phyloP scores from a whole-genome alignment of 2,113 vertebrate species.

The Ciconia stormi region DNA sequence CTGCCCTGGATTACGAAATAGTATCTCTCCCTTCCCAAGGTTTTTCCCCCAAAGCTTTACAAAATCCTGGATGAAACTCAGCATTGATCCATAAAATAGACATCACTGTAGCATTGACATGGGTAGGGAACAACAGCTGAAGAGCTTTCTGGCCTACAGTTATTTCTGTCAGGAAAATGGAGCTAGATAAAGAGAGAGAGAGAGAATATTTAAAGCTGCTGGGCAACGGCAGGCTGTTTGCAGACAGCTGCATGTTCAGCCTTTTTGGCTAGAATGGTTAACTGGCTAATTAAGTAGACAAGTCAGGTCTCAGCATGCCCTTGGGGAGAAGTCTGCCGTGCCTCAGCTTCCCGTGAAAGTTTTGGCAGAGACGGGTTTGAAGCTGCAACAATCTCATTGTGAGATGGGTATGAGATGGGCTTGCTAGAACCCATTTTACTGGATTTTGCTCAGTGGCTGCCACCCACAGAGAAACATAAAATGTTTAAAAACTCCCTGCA shows the following conservation, averaged over 20 bases:
- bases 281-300: conserved; percentile 65
- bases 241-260: conserved; percentile 30
- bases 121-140: neutral
- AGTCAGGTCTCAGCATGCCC: conserved; percentile 1
- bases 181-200: neutral
- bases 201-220: neutral
- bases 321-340: neutral
- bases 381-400: neutral
- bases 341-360: conserved; percentile 5
- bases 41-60: neutral
- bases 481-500: neutral
- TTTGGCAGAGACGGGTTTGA: conserved; percentile 20
- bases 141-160: neutral
- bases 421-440: neutral
- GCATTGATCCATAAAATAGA: neutral
- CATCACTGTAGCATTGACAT: neutral
- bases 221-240: neutral
- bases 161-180: conserved; percentile 50
- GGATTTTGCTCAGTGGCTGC: neutral
- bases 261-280: conserved; percentile 36
- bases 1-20: neutral
- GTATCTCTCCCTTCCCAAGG: neutral
- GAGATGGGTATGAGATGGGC: neutral
- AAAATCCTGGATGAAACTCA: neutral
- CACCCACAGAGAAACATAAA: neutral